Conservation (phyloP, 2,113 vertebrate genomes). For the Bathybates hornii region DNA sequence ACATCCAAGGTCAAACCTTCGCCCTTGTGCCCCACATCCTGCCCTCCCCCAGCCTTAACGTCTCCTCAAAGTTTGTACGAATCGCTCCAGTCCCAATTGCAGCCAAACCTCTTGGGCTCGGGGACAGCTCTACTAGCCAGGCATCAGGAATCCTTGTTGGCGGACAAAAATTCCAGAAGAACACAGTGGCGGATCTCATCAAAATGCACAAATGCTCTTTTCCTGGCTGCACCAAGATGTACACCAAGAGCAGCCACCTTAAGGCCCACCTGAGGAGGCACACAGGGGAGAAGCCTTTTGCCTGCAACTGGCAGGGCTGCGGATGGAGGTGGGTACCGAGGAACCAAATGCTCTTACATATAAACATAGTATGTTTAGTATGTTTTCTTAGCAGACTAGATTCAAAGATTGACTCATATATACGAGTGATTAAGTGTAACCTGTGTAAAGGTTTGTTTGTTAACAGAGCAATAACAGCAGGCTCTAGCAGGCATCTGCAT, state of each 20-base stretch:
- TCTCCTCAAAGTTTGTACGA: conserved; percentile 88
- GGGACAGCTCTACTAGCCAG: conserved; percentile 63
- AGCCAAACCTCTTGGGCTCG: conserved; percentile 81
- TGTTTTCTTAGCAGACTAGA: not conserved
- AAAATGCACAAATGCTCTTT: conserved; percentile 98
- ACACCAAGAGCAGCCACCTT: conserved; percentile 96
- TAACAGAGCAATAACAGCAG: not conserved
- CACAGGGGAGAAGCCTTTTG: conserved; percentile 93
- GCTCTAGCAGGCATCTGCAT: not conserved
- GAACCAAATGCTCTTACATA: not conserved
- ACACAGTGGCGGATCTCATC: conserved; percentile 85
- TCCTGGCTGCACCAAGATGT: conserved; percentile 94
- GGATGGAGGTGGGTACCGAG: conserved; percentile 88
- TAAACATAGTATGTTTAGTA: not conserved
- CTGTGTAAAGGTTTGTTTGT: not conserved
- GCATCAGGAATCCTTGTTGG: conserved; percentile 70
- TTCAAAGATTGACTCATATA: not conserved
- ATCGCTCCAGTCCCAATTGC: conserved; percentile 93
- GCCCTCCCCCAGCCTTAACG: conserved; percentile 76
- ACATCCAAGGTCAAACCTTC: conserved; percentile 93
- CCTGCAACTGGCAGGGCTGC: conserved; percentile 91
- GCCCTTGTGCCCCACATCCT: conserved; percentile 88
- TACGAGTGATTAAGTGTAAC: not conserved
- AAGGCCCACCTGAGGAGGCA: conserved; percentile 94
- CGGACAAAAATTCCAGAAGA: conserved; percentile 90